Base-by-base conservation (phyloP, 2,113 vertebrate species). In the Anarrhichthys ocellatus region DNA sequence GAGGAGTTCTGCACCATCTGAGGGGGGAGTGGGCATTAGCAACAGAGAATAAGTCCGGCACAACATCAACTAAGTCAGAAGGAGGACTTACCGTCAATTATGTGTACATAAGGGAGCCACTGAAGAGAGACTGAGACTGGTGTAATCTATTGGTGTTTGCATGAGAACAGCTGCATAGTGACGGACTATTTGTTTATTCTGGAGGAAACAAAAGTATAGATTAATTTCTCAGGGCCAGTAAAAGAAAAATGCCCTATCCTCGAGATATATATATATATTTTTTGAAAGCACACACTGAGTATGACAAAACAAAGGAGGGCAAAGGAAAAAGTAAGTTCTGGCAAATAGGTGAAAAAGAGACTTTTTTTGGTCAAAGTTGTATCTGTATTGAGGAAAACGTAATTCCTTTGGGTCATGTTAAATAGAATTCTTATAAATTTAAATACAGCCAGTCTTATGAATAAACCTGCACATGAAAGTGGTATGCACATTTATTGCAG, bases 161-260 rank as follows among this genome's bases (percentile, higher is more conserved):
- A 65, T 72, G 24, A 67, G 73, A 73, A 61, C 42, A 74, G 67
- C 56, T 72, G 24, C 36, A 52, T 36, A 32, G 17, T 65, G 65
- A 69, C 11, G 9, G 18, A 67, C 42, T 73, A 59, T 78, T 76
- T 84, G 72, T 80, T 87, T 54, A 82, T 73, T 76, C 50, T 73
- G 38, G 10, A 20, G 62, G 67, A 64, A 76, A 63, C 15, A 76
- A 29, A 71, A 81, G n/a, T 75, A 52, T 36, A 52, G 58, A 73
- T 74, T 80, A 2, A 68, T 77, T 83, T 69, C 32, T 69, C 71
- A 29, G 5, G 27, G 32, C 42, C 0, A 6, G 20, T 81, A 64
- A 75, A 74, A 78, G 58, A 81, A 52, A 78, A 84, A 78, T 66
- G 14, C 13, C 27, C 29, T 46, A 29, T 81, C 44, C 58, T 34